These are phyloP conservation scores for Sebastes cheni DNA, from an alignment of 2,797 vertebrate species.

Conservation along the genomic window DNA sequence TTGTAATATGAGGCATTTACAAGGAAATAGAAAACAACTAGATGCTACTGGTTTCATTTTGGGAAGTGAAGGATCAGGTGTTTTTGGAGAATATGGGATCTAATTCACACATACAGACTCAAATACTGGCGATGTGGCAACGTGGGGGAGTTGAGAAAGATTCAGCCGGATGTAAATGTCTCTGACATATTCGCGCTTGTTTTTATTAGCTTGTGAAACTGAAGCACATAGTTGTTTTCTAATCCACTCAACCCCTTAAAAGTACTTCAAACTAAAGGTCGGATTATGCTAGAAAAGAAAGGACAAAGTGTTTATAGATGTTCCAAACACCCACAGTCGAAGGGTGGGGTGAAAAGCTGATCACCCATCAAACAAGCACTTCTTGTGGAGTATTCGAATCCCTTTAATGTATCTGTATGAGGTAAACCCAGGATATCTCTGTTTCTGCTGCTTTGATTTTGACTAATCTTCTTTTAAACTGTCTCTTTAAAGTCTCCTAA, in stretches of 20 bases:
- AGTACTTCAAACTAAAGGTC: neutral
- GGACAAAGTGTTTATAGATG: neutral
- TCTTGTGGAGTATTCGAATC: neutral
- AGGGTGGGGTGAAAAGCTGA: neutral
- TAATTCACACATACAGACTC: neutral
- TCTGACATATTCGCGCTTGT: neutral
- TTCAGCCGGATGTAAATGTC: neutral
- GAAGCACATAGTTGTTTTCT: neutral
- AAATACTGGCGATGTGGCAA: neutral
- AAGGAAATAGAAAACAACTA: neutral
- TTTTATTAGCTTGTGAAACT: conserved; percentile 6
- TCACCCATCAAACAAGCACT: neutral
- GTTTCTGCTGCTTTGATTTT: neutral
- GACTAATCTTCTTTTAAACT: neutral
- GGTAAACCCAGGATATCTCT: neutral
- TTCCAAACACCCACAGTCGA: neutral
- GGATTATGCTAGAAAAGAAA: neutral
- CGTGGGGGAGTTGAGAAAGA: neutral
- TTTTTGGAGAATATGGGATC: neutral
- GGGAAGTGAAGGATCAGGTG: neutral
- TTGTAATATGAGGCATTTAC: neutral
- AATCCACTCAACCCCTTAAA: neutral
- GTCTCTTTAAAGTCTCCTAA: neutral
- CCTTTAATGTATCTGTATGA: neutral
- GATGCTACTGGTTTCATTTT: neutral